phyloP scores from a whole-genome alignment of 2,888 invertebrate genomes.

The Nebria salina region DNA sequence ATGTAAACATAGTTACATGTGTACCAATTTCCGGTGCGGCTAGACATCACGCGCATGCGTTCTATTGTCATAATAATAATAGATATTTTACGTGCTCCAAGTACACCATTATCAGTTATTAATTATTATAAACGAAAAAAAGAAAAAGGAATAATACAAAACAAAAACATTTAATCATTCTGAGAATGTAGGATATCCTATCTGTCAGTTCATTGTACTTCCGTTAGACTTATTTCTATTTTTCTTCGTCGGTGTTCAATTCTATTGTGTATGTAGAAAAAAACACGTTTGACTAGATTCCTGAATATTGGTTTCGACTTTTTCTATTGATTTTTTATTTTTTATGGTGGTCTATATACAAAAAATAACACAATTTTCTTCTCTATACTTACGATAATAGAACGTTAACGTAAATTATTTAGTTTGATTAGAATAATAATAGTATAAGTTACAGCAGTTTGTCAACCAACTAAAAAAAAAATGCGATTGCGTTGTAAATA shows the following conservation, averaged over 20 bases:
- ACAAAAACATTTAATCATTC: conserved; percentile 8
- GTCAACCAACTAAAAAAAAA: neutral
- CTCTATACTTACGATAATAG: neutral
- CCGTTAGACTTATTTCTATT: conserved; percentile 33
- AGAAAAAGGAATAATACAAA: neutral
- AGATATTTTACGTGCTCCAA: neutral
- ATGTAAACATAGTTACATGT: conserved; percentile 3
- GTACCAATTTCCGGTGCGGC: conserved; percentile 13
- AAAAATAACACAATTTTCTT: neutral
- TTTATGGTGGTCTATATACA: neutral
- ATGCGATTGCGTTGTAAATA: neutral
- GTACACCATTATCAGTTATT: neutral
- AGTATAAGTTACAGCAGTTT: neutral
- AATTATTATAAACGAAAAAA: neutral
- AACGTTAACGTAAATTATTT: neutral
- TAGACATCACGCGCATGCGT: conserved; percentile 11
- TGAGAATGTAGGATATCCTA: conserved; percentile 32
- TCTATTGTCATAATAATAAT: neutral
- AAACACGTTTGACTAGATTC: conserved; percentile 38
- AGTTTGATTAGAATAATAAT: neutral
- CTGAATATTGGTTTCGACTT: neutral
- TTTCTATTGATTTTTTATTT: neutral
- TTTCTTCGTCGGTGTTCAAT: conserved; percentile 28
- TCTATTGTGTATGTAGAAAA: conserved; percentile 35
- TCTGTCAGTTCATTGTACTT: conserved; percentile 32